phyloP scores from a whole-genome alignment of 2,113 vertebrate species.

The Mixornis gularis region DNA sequence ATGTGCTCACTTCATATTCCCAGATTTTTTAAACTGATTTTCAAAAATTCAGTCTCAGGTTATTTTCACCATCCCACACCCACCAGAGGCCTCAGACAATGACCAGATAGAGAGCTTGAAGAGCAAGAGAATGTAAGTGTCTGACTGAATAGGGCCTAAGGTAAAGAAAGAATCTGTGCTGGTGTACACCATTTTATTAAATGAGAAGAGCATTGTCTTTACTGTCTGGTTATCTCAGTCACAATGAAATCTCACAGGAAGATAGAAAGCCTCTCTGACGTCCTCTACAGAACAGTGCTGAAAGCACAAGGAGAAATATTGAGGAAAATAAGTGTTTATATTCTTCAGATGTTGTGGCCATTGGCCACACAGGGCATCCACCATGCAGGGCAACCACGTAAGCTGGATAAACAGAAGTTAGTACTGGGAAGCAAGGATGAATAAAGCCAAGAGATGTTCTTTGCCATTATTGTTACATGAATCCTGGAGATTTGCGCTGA shows the following conservation, averaged over 20 bases:
- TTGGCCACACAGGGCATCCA: not conserved
- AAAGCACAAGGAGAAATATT: not conserved
- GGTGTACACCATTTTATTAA: not conserved
- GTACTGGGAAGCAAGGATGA: not conserved
- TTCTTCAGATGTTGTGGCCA: not conserved
- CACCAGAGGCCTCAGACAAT: not conserved
- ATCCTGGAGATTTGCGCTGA: not conserved
- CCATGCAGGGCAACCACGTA: not conserved
- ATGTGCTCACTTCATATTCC: not conserved
- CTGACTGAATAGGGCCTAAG: not conserved
- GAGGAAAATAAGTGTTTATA: not conserved
- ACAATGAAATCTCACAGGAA: not conserved
- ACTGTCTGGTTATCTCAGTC: not conserved
- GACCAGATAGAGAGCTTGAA: not conserved
- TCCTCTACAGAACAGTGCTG: not conserved
- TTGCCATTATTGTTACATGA: not conserved
- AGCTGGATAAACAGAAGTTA: not conserved
- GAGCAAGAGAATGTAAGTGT: not conserved
- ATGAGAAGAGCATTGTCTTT: not conserved
- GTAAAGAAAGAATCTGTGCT: not conserved
- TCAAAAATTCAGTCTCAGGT: not conserved
- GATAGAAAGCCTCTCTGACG: not conserved
- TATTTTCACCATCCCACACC: not conserved
- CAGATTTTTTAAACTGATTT: not conserved
- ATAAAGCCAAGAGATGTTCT: not conserved